Percentiles rank a stretch among this genome's conserved stretches.
Evolutionary conservation across 2,113 vertebrate genomes (phyloP).

Genomic region (Vimba vimba): DNA sequence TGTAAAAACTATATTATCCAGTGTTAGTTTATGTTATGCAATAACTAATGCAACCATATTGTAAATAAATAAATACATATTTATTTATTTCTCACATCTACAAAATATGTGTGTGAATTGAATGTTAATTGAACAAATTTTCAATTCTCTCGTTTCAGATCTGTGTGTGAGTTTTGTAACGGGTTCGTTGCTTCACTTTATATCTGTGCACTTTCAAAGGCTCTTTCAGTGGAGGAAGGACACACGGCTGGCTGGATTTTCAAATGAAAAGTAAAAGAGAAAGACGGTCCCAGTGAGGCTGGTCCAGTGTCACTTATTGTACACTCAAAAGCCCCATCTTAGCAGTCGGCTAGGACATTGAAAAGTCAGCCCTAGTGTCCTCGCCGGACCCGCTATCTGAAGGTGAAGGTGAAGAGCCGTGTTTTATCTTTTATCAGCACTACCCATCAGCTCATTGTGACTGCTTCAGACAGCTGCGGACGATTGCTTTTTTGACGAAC

Average conservation of each 20-base stretch:
- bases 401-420: conserved; percentile 41
- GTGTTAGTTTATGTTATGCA: too few relatives aligned
- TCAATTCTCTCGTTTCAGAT: background rate
- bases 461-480: conserved; percentile 8
- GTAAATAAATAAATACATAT: too few relatives aligned
- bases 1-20: background rate
- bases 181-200: background rate
- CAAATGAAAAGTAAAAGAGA: conserved; percentile 60
- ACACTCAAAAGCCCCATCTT: conserved; percentile 62
- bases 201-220: conserved; percentile 3
- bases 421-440: conserved; percentile 27
- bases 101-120: background rate
- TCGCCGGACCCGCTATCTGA: background rate
- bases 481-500: conserved; percentile 22
- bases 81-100: background rate
- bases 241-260: conserved; percentile 50
- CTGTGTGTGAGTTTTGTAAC: background rate
- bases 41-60: too few relatives aligned
- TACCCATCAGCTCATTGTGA: conserved; percentile 1
- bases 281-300: conserved; percentile 55
- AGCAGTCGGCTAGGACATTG: conserved; percentile 52
- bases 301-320: conserved; percentile 66
- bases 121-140: background rate
- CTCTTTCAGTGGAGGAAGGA: background rate
- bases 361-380: conserved; percentile 42